phyloP scores from a whole-genome alignment of 2,888 invertebrate species.

The Tuta absoluta region DNA sequence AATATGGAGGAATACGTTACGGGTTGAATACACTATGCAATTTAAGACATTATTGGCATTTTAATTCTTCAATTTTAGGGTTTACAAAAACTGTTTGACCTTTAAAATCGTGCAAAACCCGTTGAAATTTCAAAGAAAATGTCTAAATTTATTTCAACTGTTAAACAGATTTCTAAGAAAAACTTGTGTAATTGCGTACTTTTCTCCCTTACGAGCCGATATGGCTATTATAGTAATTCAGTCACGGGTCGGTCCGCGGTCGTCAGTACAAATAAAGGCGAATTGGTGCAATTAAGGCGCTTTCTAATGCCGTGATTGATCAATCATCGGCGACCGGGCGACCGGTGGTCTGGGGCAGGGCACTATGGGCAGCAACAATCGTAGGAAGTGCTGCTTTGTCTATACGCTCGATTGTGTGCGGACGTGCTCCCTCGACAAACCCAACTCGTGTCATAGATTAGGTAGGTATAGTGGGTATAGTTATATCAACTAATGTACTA shows the following conservation, averaged over 20 bases:
- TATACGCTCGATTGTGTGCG: constrained; percentile 55
- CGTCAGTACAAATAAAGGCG: constrained; percentile 70
- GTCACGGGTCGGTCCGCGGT: constrained; percentile 49
- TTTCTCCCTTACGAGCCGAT: constrained; percentile 13
- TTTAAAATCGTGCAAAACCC: neutral
- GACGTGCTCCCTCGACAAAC: constrained; percentile 56
- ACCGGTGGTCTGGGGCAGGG: neutral
- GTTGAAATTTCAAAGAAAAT: constrained; percentile 18
- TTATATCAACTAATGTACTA: neutral
- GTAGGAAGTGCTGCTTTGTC: constrained; percentile 69
- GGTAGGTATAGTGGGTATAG: too few species aligned
- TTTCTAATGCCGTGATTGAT: constrained; percentile 78
- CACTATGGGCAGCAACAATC: constrained; percentile 54
- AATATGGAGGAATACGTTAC: constrained; percentile 12
- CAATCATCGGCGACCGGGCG: constrained; percentile 62
- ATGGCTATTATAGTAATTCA: constrained; percentile 30
- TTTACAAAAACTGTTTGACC: neutral
- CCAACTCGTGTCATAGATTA: constrained; percentile 43
- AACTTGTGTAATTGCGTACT: constrained; percentile 7
- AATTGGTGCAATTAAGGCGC: constrained; percentile 73
- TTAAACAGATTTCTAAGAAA: neutral
- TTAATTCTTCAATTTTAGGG: neutral
- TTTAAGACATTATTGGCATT: constrained; percentile 3
- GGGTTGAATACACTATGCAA: neutral
- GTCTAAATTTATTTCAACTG: constrained; percentile 9